phyloP scores from a whole-genome alignment of 2,797 vertebrate species.

The Sarcoramphus papa region DNA sequence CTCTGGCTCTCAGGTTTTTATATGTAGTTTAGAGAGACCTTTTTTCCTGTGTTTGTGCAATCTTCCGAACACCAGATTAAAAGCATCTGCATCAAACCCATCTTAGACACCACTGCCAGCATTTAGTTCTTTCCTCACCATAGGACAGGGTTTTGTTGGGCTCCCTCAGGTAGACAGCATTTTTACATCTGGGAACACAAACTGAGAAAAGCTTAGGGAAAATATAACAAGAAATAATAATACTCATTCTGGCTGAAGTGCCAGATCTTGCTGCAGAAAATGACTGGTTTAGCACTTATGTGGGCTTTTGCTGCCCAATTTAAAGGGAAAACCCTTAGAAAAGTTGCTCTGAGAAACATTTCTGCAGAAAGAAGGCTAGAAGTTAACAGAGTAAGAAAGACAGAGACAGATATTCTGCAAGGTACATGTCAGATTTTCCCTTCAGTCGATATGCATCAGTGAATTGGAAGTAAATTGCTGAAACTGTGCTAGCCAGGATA shows the following conservation, averaged over 20 bases:
- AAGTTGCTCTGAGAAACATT: not conserved
- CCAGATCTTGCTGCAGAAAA: conserved; percentile 19
- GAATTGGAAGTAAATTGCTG: not conserved
- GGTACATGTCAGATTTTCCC: not conserved
- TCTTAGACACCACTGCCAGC: not conserved
- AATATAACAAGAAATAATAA: not conserved
- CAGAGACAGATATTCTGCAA: not conserved
- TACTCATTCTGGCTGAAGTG: not conserved
- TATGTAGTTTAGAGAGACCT: not conserved
- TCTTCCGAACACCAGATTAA: not conserved
- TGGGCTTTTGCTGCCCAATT: not conserved
- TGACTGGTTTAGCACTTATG: not conserved
- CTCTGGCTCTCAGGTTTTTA: not conserved
- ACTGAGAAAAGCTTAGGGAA: not conserved
- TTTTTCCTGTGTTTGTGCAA: not conserved
- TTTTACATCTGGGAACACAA: conserved; percentile 6
- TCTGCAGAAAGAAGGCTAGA: not conserved
- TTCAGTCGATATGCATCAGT: not conserved
- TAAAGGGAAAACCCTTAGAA: not conserved
- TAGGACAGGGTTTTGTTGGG: not conserved
- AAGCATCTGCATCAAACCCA: not conserved
- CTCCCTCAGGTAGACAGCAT: not conserved
- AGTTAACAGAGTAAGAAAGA: not conserved
- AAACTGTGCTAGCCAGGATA: not conserved
- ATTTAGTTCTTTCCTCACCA: not conserved